These are phyloP conservation scores for Mesorhabditis spiculigera DNA, from an alignment of 2,888 invertebrate species.

Conservation along the genomic window DNA sequence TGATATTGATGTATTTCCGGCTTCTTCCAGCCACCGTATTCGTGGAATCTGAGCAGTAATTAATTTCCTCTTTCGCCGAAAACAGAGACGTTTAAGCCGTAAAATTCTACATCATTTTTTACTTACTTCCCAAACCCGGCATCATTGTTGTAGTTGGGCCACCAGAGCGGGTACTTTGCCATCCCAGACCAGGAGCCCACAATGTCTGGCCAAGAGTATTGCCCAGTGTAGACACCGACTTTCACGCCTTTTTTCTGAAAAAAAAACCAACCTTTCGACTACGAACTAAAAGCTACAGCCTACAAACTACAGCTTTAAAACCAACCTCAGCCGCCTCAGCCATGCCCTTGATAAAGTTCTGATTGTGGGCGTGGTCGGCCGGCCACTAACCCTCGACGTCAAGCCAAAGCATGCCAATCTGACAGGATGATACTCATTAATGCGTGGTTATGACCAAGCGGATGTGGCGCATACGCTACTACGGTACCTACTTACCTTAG, in stretches of 20 bases:
- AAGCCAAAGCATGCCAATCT: slow-evolving; percentile 18
- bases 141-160: slow-evolving; percentile 36
- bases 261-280: too few relatives aligned
- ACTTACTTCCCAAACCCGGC: slow-evolving; percentile 4
- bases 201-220: slow-evolving; percentile 39
- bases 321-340: slow-evolving; percentile 4
- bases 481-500: slow-evolving; percentile 12
- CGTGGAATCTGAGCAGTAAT: slow-evolving; percentile 13
- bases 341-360: slow-evolving; percentile 33
- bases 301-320: too few relatives aligned
- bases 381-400: slow-evolving; percentile 27
- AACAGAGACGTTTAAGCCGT: background rate
- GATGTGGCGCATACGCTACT: too few relatives aligned
- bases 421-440: background rate
- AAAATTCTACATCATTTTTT: background rate
- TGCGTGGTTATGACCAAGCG: too few relatives aligned
- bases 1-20: slow-evolving; percentile 33
- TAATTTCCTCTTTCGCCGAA: background rate
- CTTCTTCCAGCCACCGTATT: slow-evolving; percentile 33
- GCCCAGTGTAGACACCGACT: slow-evolving; percentile 37
- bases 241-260: slow-evolving; percentile 15
- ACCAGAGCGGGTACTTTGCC: slow-evolving; percentile 33
- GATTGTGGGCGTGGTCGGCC: slow-evolving; percentile 25
- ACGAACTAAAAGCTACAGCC: too few relatives aligned
- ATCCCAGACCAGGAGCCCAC: slow-evolving; percentile 35